Conservation (phyloP, 1,140 invertebrate genomes). For the Diuraphis noxia region DNA sequence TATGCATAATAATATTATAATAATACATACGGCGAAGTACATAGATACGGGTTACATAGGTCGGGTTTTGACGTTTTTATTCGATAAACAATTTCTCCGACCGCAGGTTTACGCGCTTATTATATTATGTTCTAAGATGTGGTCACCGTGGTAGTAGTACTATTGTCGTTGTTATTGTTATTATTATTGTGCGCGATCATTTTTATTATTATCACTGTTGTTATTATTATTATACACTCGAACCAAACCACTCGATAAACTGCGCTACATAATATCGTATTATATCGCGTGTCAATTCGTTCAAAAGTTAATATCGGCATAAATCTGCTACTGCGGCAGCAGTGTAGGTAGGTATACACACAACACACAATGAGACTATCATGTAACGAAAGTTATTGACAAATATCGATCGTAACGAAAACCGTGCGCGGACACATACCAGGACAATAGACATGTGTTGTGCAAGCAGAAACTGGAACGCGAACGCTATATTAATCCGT, state of each 20-base stretch:
- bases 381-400: background rate
- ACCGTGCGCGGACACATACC: background rate
- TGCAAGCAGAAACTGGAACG: slow-evolving; percentile 36
- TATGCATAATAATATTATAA: too few relatives aligned
- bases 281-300: background rate
- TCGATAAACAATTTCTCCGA: slow-evolving; percentile 2
- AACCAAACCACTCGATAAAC: background rate
- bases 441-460: slow-evolving; percentile 28
- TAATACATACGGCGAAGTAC: background rate
- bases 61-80: background rate
- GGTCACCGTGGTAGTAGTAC: background rate
- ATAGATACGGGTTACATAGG: too few relatives aligned
- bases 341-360: background rate
- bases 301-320: background rate
- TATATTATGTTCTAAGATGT: background rate
- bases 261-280: background rate
- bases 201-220: background rate
- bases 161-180: background rate
- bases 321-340: background rate
- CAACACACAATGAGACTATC: background rate
- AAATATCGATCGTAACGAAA: slow-evolving; percentile 17
- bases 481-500: slow-evolving; percentile 11
- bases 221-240: background rate
- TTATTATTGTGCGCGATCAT: background rate
- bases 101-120: background rate